Evolutionary conservation across 2,113 vertebrate genomes (phyloP).

Genomic region (Bostrychus sinensis): DNA sequence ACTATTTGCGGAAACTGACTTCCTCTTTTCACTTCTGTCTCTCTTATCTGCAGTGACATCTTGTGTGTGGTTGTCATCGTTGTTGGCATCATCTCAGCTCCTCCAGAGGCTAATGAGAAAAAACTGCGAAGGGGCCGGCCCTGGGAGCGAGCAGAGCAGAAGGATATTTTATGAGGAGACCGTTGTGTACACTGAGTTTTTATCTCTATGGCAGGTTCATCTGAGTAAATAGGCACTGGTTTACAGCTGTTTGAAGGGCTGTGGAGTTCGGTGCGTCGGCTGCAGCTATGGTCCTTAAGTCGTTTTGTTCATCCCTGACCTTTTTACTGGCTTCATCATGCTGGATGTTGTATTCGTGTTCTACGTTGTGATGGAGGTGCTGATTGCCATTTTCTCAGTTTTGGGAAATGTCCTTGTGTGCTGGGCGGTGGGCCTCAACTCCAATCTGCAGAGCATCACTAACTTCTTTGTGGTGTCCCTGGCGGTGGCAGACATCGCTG

Average conservation of each 20-base stretch:
- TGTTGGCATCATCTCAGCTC: conserved; percentile 48
- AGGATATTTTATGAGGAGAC: conserved; percentile 16
- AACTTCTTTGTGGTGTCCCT: conserved; percentile 96
- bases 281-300: conserved; percentile 90
- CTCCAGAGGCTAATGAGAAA: conserved; percentile 55
- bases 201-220: conserved; percentile 9
- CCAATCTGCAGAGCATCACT: conserved; percentile 95
- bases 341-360: conserved; percentile 61
- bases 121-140: conserved; percentile 36
- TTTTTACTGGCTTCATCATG: conserved; percentile 79
- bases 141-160: conserved; percentile 26
- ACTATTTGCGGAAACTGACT: conserved; percentile 18
- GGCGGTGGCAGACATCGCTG: conserved; percentile 93
- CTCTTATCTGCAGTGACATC: conserved; percentile 28
- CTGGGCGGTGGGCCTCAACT: conserved; percentile 94
- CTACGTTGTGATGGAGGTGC: conserved; percentile 90
- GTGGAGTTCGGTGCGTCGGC: conserved; percentile 51
- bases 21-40: conserved; percentile 50
- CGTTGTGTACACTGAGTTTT: background rate
- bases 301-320: conserved; percentile 64
- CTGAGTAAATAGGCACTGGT: conserved; percentile 6
- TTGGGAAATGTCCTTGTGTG: conserved; percentile 95
- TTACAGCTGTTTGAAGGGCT: conserved; percentile 12
- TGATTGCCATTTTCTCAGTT: conserved; percentile 90
- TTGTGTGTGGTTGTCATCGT: conserved; percentile 12